phyloP scores from a whole-genome alignment of 2,797 vertebrate genomes.

The Todus mexicanus region DNA sequence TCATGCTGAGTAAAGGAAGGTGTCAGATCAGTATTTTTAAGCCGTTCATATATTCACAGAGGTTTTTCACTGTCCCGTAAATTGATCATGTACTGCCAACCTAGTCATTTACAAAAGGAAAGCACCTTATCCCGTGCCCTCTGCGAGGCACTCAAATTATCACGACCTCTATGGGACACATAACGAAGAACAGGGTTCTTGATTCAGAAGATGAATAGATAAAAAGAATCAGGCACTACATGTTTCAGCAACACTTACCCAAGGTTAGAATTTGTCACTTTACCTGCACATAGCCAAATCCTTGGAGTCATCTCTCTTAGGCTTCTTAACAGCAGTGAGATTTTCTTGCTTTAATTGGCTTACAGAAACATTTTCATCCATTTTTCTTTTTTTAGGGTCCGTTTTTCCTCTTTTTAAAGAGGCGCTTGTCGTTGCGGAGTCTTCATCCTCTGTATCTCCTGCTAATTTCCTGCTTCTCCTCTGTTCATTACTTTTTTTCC shows the following conservation, averaged over 20 bases:
- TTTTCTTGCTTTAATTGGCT: conserved; percentile 84
- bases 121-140: not conserved
- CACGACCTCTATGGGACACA: not conserved
- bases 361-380: conserved; percentile 79
- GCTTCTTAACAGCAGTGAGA: conserved; percentile 85
- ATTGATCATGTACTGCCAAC: not conserved
- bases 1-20: conserved; percentile 78
- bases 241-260: not conserved
- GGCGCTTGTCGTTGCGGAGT: conserved; percentile 80
- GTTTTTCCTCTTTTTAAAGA: conserved; percentile 88
- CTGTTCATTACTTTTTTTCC: conserved; percentile 83
- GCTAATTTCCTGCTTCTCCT: conserved; percentile 82
- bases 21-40: conserved; percentile 19
- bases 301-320: conserved; percentile 92
- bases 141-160: not conserved
- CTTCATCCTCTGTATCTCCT: conserved; percentile 86
- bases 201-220: not conserved
- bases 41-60: not conserved
- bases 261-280: not conserved
- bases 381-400: conserved; percentile 89
- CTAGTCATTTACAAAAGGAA: not conserved
- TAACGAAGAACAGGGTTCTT: not conserved
- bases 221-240: not conserved
- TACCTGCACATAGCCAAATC: conserved; percentile 95
- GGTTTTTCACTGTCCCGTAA: not conserved